Base-by-base conservation (phyloP, 2,888 invertebrate genomes). In the Caenorhabditis doughertyi region DNA sequence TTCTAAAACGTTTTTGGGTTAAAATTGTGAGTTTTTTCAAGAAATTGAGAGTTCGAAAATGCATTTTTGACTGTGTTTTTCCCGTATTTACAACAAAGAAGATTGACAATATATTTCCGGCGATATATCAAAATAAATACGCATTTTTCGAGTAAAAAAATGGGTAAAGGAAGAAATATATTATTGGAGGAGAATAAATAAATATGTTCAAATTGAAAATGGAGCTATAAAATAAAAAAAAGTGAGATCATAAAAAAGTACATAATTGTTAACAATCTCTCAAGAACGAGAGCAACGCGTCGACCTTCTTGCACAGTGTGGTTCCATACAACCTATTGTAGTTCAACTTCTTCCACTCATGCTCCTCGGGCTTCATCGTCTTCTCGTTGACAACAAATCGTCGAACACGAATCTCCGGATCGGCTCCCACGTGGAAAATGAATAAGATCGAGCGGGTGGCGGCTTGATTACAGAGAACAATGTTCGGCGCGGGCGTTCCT, bases 251-350 rank as follows among this genome's bases (percentile, higher is more conserved):
- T 53, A 44, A 27, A 18, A 42, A n/a, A n/a, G n/a, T 27, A 18
- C 51, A 44, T 29, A 56, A 25, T 1, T 73, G n/a, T n/a, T 42
- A 80, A 7, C 32, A 67, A 23, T 80, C 80, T 23, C 65, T 44
- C 25, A 80, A 32, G 42, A 55, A 83, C 13, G 79, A 70, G 13
- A 83, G 39, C 13, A 90, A 72, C 25, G 74, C 73, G 55, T 91
- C 91, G 49, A 90, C 64, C 77, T 91, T 91, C 58, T 83, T 83
- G 76, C 89, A 85, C 42, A 90, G 72, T 13, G 90, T 82, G 1
- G 71, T 35, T 29, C 90, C 91, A 5, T 87, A 86, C 9, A 91
- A 42, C 29, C 85, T 79, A 9, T 79, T 51, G 77, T 85, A 88
- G 64, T 88, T 81, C 58, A 91, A 42, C 42, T 60, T 76, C 44